phyloP scores from a whole-genome alignment of 1,140 invertebrate genomes.

The Gryon sp. region DNA sequence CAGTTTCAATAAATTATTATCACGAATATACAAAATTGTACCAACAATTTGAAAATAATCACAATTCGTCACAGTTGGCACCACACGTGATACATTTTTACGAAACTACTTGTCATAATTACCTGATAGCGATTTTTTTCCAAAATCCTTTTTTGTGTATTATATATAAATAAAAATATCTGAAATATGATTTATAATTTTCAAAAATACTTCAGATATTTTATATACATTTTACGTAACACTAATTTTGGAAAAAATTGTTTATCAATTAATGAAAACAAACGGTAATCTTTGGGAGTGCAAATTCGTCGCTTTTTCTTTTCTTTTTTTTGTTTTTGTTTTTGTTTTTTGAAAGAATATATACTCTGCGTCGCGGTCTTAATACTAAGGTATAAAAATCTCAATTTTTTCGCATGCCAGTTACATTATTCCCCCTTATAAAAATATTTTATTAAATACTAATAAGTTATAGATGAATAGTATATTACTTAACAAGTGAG shows the following conservation, averaged over 20 bases:
- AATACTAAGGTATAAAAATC: constrained; percentile 48
- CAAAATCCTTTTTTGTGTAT: background rate
- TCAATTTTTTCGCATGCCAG: too few relatives aligned
- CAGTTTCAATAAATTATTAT: constrained; percentile 6
- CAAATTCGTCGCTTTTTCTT: constrained; percentile 14
- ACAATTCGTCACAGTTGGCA: constrained; percentile 50
- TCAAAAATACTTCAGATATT: too few relatives aligned
- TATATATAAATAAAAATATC: background rate
- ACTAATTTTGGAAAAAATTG: too few relatives aligned
- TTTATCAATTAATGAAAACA: too few relatives aligned
- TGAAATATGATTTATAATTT: too few relatives aligned
- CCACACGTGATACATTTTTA: constrained; percentile 49
- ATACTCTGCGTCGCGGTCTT: constrained; percentile 45
- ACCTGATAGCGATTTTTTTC: background rate
- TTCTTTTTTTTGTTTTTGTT: constrained; percentile 4
- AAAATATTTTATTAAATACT: too few relatives aligned
- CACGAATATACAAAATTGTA: constrained; percentile 12
- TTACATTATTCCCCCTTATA: too few relatives aligned
- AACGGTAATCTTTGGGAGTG: constrained; percentile 20
- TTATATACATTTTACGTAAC: too few relatives aligned
- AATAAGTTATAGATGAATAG: too few relatives aligned
- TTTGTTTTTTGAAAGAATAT: constrained; percentile 55
- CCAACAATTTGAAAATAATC: constrained; percentile 16
- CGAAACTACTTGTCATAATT: constrained; percentile 35
- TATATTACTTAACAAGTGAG: too few relatives aligned